Conservation (phyloP, 1,140 invertebrate genomes). For the Drosophila pectinifera region DNA sequence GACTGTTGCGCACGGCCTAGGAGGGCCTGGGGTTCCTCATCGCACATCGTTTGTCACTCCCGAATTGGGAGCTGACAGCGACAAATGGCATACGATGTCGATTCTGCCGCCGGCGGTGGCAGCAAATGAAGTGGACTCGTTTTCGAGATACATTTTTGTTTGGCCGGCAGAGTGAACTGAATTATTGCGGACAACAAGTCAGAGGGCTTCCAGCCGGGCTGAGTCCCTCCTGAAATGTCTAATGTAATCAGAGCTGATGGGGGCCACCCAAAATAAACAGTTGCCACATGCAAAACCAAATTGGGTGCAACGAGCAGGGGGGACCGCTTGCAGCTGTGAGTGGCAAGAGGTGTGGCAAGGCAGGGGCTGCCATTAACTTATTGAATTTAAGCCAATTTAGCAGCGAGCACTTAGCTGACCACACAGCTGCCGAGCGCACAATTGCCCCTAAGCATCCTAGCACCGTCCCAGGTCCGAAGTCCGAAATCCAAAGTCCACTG, state of each 20-base stretch:
- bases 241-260: slow-evolving; percentile 62
- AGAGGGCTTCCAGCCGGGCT: neutral
- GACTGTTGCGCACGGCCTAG: slow-evolving; percentile 23
- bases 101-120: slow-evolving; percentile 62
- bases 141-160: slow-evolving; percentile 49
- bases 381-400: slow-evolving; percentile 79
- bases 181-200: slow-evolving; percentile 41
- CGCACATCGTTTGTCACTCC: slow-evolving; percentile 72
- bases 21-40: neutral
- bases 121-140: slow-evolving; percentile 67
- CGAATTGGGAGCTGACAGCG: slow-evolving; percentile 71
- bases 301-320: slow-evolving; percentile 52
- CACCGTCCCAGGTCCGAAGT: neutral
- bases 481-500: slow-evolving; percentile 1
- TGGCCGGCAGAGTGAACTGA: slow-evolving; percentile 27
- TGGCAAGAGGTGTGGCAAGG: slow-evolving; percentile 6
- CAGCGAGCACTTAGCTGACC: slow-evolving; percentile 65
- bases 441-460: slow-evolving; percentile 62
- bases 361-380: slow-evolving; percentile 69
- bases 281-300: slow-evolving; percentile 66
- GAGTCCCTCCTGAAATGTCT: slow-evolving; percentile 34
- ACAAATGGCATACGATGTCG: slow-evolving; percentile 75
- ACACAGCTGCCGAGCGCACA: slow-evolving; percentile 41
- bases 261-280: slow-evolving; percentile 43
- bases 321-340: slow-evolving; percentile 57